These are phyloP conservation scores for Dolichoris vasculosae DNA, from an alignment of 1,140 invertebrate species.

Conservation along the genomic window DNA sequence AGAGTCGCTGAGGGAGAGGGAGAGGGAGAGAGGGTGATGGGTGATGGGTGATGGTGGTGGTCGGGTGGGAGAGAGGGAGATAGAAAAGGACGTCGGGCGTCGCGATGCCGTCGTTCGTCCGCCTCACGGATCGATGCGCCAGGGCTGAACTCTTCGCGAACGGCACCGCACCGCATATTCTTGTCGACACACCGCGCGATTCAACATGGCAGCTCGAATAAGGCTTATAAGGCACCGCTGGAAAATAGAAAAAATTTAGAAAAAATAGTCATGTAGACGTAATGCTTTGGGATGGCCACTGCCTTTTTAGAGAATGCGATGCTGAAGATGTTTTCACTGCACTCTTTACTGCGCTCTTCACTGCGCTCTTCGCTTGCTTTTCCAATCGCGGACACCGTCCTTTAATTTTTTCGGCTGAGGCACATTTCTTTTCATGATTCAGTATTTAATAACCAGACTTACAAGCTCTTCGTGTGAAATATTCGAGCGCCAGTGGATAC, in stretches of 20 bases:
- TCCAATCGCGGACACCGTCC: no score
- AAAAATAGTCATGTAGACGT: background rate
- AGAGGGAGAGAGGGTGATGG: background rate
- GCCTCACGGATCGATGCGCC: constrained; percentile 44
- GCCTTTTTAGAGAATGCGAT: background rate
- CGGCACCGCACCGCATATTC: no score
- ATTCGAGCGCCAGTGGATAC: no score
- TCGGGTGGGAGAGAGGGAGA: background rate
- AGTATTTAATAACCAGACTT: background rate
- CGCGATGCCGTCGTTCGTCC: constrained; percentile 1
- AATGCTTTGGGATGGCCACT: background rate
- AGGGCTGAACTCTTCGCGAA: background rate
- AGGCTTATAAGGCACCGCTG: background rate
- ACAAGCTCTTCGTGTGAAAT: no score
- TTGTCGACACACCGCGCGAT: background rate
- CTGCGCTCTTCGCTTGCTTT: no score
- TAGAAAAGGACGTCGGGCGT: constrained; percentile 13
- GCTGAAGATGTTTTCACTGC: no score
- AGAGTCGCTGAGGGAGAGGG: background rate
- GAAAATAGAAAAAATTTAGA: no score
- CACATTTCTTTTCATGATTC: background rate
- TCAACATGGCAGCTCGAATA: constrained; percentile 38
- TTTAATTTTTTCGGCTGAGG: no score
- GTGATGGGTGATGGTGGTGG: no score
- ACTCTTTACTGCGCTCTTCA: no score